These are phyloP conservation scores for Metridium senile DNA, from an alignment of 92 coral and sea anemone genomes.

Conservation along the genomic window DNA sequence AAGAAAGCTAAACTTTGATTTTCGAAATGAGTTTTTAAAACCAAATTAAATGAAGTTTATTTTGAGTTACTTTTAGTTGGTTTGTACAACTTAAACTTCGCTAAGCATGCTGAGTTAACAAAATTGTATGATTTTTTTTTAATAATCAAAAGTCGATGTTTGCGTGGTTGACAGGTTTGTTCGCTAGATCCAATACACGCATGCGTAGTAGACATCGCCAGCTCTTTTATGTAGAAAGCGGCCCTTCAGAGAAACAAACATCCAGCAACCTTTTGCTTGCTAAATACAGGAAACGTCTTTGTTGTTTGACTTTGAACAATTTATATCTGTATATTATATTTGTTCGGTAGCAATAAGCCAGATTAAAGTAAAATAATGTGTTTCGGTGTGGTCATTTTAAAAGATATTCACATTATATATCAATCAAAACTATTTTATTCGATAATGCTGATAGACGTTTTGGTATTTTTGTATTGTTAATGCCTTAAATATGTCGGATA, in stretches of 20 bases:
- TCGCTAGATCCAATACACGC: not conserved
- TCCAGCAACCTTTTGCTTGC: not conserved
- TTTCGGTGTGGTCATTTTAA: not conserved
- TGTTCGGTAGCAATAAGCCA: not conserved
- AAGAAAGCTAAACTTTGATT: not conserved
- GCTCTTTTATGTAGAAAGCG: not conserved
- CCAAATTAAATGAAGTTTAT: no score
- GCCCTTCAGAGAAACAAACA: slow-evolving; percentile 6
- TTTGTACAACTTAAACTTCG: not conserved
- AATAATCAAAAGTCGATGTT: not conserved
- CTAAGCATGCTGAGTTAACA: not conserved
- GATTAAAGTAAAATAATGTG: not conserved
- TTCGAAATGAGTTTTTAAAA: no score
- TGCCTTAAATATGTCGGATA: no score
- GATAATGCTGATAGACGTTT: no score
- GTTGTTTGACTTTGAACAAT: slow-evolving; percentile 13
- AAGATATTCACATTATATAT: not conserved
- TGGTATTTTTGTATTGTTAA: no score
- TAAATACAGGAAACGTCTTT: slow-evolving; percentile 9
- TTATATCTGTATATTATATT: slow-evolving; percentile 4
- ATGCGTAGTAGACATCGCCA: slow-evolving; percentile 1
- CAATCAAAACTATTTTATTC: no score
- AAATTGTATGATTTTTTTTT: no score
- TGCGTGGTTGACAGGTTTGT: not conserved
- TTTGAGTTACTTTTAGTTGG: no score